A percentile compares a stretch with the other conserved stretches of the same genome.
These are phyloP conservation scores for Oryzaephilus surinamensis DNA, from an alignment of 1,140 invertebrate species.

Conservation along the genomic window DNA sequence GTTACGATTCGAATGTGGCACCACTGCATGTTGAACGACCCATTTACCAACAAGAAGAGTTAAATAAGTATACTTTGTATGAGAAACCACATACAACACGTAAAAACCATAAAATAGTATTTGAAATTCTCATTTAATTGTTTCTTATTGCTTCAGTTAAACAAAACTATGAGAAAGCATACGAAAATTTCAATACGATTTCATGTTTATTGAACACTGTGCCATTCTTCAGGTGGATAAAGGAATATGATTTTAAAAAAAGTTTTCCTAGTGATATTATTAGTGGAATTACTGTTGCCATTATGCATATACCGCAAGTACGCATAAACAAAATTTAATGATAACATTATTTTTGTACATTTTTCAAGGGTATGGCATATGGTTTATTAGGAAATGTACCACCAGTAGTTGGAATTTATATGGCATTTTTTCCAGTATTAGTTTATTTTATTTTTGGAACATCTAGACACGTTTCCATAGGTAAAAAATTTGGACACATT, in stretches of 20 bases:
- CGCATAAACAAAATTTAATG: not conserved
- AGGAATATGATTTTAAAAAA: conserved; percentile 42
- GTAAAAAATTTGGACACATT: conserved; percentile 37
- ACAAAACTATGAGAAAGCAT: conserved; percentile 23
- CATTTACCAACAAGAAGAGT: conserved; percentile 42
- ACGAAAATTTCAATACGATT: conserved; percentile 20
- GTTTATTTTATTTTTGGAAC: conserved; percentile 86
- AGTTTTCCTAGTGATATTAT: conserved; percentile 46
- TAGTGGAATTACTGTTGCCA: conserved; percentile 55
- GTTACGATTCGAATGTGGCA: conserved; percentile 2
- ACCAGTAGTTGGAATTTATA: conserved; percentile 84
- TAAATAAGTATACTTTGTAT: conserved; percentile 34
- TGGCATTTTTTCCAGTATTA: conserved; percentile 87
- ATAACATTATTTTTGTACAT: not conserved
- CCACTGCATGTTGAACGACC: conserved; percentile 32
- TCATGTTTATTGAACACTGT: conserved; percentile 32
- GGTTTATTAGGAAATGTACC: conserved; percentile 76
- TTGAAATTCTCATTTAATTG: conserved; percentile 3
- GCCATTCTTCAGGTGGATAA: conserved; percentile 46
- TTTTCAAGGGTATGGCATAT: conserved; percentile 77
- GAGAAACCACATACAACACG: conserved; percentile 23
- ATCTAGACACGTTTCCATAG: conserved; percentile 85
- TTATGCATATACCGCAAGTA: conserved; percentile 74
- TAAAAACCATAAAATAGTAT: conserved; percentile 12
- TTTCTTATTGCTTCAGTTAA: conserved; percentile 21